Evolutionary conservation across 1,140 invertebrate genomes (phyloP).

Genomic region (Eulimnadia texana): DNA sequence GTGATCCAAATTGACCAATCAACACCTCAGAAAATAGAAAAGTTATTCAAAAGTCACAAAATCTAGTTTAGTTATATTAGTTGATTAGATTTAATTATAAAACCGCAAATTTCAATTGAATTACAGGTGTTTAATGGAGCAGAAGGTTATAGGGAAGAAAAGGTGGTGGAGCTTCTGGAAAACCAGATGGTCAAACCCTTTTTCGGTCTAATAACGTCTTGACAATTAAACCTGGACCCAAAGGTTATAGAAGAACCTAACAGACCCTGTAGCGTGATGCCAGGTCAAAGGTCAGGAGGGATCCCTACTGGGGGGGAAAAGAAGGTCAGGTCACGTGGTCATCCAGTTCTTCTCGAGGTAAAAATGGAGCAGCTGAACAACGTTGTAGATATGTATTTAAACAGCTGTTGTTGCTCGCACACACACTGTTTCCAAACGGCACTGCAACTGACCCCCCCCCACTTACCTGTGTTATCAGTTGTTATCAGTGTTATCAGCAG

Average conservation of each 20-base stretch:
- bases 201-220: neutral
- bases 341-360: neutral
- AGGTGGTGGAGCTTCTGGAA: no score
- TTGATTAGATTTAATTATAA: neutral
- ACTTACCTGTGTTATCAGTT: no score
- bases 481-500: no score
- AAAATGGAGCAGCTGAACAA: neutral
- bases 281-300: neutral
- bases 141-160: no score
- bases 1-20: no score
- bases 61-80: neutral
- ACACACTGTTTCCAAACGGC: no score
- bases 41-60: neutral
- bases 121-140: neutral
- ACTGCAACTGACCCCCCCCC: no score
- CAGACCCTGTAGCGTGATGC: neutral
- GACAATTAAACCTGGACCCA: neutral
- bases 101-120: neutral
- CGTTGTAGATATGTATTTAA: neutral
- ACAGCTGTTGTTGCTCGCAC: no score
- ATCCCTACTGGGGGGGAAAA: no score
- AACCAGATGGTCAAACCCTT: neutral
- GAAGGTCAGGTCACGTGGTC: no score
- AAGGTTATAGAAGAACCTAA: neutral
- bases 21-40: no score